Conservation (phyloP, 2,888 invertebrate species). For the Silvanus unidentatus region DNA sequence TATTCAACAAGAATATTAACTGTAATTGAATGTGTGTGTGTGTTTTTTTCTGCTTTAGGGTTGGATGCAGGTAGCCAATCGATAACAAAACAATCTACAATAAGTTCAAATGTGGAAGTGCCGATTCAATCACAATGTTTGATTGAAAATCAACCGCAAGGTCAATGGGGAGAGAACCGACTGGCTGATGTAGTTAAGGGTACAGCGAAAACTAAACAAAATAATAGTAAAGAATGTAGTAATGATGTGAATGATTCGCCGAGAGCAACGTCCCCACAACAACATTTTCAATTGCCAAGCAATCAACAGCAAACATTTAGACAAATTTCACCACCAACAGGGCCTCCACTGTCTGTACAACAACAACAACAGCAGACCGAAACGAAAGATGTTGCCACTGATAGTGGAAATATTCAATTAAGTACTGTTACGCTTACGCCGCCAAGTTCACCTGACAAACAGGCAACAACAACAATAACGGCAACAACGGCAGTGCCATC, state of each 20-base stretch:
- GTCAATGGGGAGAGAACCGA: conserved; percentile 56
- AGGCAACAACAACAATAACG: too few species aligned
- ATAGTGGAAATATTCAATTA: conserved; percentile 39
- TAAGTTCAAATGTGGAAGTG: conserved; percentile 37
- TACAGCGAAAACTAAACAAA: conserved; percentile 4
- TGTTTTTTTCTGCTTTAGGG: conserved; percentile 15
- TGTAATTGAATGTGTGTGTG: conserved; percentile 1
- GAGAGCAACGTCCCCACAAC: conserved; percentile 38
- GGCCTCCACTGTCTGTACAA: conserved; percentile 20
- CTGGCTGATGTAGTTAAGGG: conserved; percentile 71
- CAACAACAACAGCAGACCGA: too few species aligned
- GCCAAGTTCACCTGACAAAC: conserved; percentile 59
- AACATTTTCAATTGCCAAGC: conserved; percentile 5
- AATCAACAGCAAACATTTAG: conserved; percentile 14
- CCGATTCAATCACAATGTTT: conserved; percentile 27
- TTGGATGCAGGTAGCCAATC: conserved; percentile 27
- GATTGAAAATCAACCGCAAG: conserved; percentile 29
- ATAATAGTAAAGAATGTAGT: conserved; percentile 2
- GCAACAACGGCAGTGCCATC: conserved; percentile 45
- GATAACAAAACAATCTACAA: conserved; percentile 22
- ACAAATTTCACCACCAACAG: conserved; percentile 10
- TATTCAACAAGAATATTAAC: too few species aligned
- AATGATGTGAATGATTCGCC: conserved; percentile 34
- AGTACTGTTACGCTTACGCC: conserved; percentile 52
- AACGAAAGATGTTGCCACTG: conserved; percentile 32